A percentile compares a stretch with the other conserved stretches of the same genome.
These are phyloP conservation scores for Myrmophylax atrothorax DNA, from an alignment of 2,113 vertebrate species.

Conservation along the genomic window DNA sequence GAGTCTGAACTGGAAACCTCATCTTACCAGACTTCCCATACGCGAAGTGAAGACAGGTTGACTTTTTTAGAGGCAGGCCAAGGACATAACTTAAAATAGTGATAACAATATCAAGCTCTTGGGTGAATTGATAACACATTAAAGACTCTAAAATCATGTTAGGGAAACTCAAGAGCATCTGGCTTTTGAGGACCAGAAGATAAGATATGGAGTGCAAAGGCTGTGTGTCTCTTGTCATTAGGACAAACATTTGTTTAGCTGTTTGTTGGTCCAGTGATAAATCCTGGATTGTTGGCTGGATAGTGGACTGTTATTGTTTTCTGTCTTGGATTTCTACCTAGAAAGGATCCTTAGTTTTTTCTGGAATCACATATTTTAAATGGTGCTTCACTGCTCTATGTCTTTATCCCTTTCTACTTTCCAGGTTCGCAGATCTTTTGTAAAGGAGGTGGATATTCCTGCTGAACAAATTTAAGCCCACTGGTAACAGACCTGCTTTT, in stretches of 20 bases:
- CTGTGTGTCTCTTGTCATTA: not conserved
- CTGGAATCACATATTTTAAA: not conserved
- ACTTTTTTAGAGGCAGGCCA: not conserved
- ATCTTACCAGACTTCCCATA: not conserved
- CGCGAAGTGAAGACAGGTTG: not conserved
- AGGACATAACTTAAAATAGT: not conserved
- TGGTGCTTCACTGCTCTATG: not conserved
- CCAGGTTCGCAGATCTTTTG: not conserved
- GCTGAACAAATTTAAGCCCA: not conserved
- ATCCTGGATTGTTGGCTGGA: not conserved
- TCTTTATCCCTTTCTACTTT: not conserved
- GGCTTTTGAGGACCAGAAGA: not conserved
- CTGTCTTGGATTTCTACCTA: not conserved
- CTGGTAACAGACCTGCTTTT: not conserved
- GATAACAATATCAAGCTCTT: not conserved
- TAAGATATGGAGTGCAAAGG: not conserved
- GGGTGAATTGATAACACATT: not conserved
- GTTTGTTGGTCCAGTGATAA: not conserved
- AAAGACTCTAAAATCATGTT: not conserved
- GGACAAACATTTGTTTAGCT: not conserved
- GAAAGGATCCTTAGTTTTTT: not conserved
- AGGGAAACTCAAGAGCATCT: not conserved
- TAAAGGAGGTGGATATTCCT: not conserved
- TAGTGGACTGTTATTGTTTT: accelerated
- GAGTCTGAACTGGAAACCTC: not conserved